Conservation (phyloP, 2,888 invertebrate genomes). For the Elegia similella region DNA sequence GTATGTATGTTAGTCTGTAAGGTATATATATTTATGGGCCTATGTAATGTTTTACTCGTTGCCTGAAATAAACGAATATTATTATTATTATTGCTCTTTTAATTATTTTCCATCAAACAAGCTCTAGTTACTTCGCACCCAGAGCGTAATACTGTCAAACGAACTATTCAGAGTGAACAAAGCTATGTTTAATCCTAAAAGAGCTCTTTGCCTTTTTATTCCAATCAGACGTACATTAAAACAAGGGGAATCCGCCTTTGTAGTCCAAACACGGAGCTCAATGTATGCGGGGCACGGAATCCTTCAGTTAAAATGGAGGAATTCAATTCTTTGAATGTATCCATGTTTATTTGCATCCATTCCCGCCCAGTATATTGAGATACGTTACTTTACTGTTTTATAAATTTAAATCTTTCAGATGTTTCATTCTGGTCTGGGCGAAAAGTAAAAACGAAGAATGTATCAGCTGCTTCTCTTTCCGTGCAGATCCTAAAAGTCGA, state of each 20-base stretch:
- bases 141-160: not conserved
- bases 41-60: too few species aligned
- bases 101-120: too few species aligned
- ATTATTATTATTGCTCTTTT: too few species aligned
- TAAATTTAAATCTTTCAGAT: not conserved
- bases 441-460: too few species aligned
- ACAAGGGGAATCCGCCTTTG: slow-evolving; percentile 4
- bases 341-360: not conserved
- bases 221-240: slow-evolving; percentile 8
- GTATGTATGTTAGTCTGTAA: too few species aligned
- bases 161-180: slow-evolving; percentile 15
- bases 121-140: too few species aligned
- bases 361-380: not conserved
- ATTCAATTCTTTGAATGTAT: slow-evolving; percentile 1
- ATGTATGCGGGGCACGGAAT: slow-evolving; percentile 5
- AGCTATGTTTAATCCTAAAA: slow-evolving; percentile 14
- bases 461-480: too few species aligned
- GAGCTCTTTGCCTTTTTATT: slow-evolving; percentile 7
- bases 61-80: too few species aligned
- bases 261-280: slow-evolving; percentile 1
- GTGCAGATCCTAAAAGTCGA: too few species aligned
- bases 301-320: slow-evolving; percentile 2
- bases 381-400: not conserved
- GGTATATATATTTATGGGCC: too few species aligned
- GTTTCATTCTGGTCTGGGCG: too few species aligned